Conservation (phyloP, 2,888 invertebrate genomes). For the Cyclophora albipunctata region DNA sequence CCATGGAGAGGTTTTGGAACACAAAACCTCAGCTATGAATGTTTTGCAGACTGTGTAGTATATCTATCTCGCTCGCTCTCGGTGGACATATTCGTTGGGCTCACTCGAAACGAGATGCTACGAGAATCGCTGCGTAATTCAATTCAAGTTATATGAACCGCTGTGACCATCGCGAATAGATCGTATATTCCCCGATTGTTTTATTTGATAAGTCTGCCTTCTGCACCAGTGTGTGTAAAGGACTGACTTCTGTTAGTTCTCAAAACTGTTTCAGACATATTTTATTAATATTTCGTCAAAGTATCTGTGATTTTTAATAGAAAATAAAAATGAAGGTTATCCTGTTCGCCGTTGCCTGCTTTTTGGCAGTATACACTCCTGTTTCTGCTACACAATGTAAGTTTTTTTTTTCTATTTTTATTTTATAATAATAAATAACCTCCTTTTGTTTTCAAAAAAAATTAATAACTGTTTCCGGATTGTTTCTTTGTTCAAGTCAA, state of each 20-base stretch:
- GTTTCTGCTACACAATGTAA: conserved; percentile 80
- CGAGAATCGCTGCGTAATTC: conserved; percentile 65
- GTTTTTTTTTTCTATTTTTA: conserved; percentile 48
- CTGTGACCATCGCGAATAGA: conserved; percentile 41
- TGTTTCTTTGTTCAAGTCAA: too few relatives aligned
- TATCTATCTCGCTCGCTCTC: conserved; percentile 40
- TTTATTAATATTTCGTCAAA: conserved; percentile 48
- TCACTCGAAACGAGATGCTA: conserved; percentile 53
- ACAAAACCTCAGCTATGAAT: conserved; percentile 53
- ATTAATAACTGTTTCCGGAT: too few relatives aligned
- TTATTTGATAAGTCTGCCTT: conserved; percentile 79
- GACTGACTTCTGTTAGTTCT: conserved; percentile 68
- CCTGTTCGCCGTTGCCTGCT: conserved; percentile 61
- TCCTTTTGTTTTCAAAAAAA: conserved; percentile 11
- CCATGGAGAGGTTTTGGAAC: conserved; percentile 50
- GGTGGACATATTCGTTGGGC: conserved; percentile 31
- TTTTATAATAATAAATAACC: conserved; percentile 12
- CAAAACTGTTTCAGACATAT: conserved; percentile 22
- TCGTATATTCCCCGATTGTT: conserved; percentile 45
- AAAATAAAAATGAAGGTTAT: conserved; percentile 73
- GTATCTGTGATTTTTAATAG: conserved; percentile 66
- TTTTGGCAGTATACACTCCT: conserved; percentile 66
- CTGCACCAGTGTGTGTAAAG: conserved; percentile 96
- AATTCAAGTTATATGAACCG: conserved; percentile 47
- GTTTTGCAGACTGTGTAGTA: conserved; percentile 30